Evolutionary conservation across 1,140 invertebrate genomes (phyloP).

Genomic region (Microvelia longipes): DNA sequence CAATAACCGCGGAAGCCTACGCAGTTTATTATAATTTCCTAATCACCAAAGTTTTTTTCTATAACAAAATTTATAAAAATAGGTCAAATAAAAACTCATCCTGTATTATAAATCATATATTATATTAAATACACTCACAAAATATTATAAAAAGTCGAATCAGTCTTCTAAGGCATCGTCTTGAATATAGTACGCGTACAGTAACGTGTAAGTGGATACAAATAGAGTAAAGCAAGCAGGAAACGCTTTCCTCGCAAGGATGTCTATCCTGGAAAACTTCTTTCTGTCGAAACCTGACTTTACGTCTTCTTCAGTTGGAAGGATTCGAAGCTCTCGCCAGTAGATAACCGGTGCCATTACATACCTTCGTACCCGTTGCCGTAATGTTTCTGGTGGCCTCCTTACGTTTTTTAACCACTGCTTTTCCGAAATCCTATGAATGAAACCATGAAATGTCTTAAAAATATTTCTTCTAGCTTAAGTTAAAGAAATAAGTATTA

Average conservation of each 20-base stretch:
- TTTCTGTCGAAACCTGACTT: constrained; percentile 7
- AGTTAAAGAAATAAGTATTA: no score
- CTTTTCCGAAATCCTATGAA: not conserved
- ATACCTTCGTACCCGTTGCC: no score
- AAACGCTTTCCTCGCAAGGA: constrained; percentile 18
- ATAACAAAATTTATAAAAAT: no score
- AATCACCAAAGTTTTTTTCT: no score
- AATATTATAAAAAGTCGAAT: no score
- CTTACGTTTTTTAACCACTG: not conserved
- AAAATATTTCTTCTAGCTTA: no score
- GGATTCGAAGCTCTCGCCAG: not conserved
- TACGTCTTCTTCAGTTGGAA: not conserved
- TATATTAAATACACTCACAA: no score
- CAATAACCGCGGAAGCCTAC: no score
- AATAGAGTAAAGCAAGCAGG: constrained; percentile 8
- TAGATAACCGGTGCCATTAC: not conserved
- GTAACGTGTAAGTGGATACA: constrained; percentile 9
- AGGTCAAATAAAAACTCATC: no score
- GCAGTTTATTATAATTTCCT: no score
- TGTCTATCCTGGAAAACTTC: constrained; percentile 36
- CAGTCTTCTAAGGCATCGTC: constrained; percentile 6
- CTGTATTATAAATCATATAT: no score
- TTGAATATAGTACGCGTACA: constrained; percentile 16
- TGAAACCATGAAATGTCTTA: no score
- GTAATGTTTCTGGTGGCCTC: not conserved